Conservation (phyloP, 2,797 vertebrate species). For the Gymnodraco acuticeps region DNA sequence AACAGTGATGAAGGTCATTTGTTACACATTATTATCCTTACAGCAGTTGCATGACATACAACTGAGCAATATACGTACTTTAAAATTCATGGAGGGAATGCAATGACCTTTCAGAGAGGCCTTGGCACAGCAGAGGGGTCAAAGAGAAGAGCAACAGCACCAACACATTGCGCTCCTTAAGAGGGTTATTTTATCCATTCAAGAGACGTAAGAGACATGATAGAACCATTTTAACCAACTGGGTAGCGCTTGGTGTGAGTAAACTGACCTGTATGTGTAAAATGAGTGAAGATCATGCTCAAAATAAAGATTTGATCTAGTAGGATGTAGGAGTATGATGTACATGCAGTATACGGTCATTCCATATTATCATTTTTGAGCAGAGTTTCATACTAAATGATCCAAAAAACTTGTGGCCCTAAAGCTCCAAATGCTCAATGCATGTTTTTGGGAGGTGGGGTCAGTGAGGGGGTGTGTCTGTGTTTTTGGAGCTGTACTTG, state of each 20-base stretch:
- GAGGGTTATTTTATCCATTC: neutral
- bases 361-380: neutral
- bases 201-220: too few species aligned
- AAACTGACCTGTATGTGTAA: neutral
- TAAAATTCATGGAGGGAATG: neutral
- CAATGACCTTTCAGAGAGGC: neutral
- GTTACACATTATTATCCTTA: neutral
- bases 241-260: neutral
- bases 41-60: neutral
- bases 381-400: constrained; percentile 5
- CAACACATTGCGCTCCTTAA: neutral
- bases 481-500: constrained; percentile 9
- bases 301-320: neutral
- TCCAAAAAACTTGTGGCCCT: neutral
- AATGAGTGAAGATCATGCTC: neutral
- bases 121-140: neutral
- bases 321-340: neutral
- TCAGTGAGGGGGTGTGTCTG: constrained; percentile 37
- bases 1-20: neutral
- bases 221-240: neutral
- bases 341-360: neutral
- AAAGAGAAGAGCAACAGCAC: neutral
- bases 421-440: neutral
- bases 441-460: constrained; percentile 14
- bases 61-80: neutral